phyloP scores from a whole-genome alignment of 2,797 vertebrate genomes.

The Pangasius larnaudii region DNA sequence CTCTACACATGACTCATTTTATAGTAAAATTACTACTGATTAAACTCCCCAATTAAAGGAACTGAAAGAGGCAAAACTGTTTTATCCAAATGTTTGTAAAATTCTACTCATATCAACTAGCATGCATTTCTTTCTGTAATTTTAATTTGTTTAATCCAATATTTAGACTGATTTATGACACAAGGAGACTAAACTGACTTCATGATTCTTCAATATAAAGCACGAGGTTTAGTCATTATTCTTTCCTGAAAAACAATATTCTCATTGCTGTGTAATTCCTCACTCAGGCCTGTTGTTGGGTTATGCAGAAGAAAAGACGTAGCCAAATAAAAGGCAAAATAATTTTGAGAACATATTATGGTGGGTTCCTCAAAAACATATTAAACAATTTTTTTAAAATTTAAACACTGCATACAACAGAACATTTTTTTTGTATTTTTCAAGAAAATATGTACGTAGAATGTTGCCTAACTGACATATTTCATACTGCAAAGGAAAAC shows the following conservation, averaged over 20 bases:
- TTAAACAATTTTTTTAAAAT: no score
- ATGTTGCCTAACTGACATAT: neutral
- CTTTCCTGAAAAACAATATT: conserved; percentile 35
- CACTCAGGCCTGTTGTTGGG: neutral
- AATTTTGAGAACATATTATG: neutral
- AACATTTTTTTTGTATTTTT: neutral
- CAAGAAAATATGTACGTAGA: neutral
- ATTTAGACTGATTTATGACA: conserved; percentile 12
- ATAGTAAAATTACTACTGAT: conserved; percentile 1
- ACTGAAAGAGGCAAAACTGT: neutral
- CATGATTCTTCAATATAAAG: conserved; percentile 31
- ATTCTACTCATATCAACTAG: neutral
- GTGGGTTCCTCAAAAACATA: neutral
- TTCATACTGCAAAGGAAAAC: neutral
- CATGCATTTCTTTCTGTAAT: neutral
- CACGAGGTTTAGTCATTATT: conserved; percentile 34
- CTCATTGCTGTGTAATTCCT: conserved; percentile 4
- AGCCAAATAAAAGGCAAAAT: neutral
- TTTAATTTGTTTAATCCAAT: conserved; percentile 2
- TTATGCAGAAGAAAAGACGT: neutral
- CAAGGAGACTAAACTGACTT: neutral
- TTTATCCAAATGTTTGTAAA: conserved; percentile 16
- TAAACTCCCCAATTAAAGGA: neutral
- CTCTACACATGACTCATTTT: neutral
- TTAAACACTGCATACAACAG: neutral